These are phyloP conservation scores for Oophaga sylvatica DNA, from an alignment of 2,797 vertebrate genomes.

Conservation along the genomic window DNA sequence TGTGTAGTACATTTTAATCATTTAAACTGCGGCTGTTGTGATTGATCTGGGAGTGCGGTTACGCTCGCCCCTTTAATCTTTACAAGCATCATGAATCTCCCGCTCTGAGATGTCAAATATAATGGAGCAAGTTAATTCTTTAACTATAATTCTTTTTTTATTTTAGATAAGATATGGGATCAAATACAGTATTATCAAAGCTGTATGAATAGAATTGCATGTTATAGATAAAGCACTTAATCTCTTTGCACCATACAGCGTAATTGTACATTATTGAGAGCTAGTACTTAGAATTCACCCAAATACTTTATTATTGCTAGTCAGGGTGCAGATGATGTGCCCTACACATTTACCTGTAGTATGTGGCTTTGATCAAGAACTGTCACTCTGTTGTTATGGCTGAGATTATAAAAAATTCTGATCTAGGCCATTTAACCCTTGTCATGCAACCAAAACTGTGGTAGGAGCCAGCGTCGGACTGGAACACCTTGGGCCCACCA, in stretches of 20 bases:
- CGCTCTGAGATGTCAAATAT: background rate
- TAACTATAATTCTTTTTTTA: conserved; percentile 6
- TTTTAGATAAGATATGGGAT: conserved; percentile 7
- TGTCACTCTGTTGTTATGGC: too few relatives aligned
- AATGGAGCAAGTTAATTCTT: background rate
- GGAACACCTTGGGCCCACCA: too few relatives aligned
- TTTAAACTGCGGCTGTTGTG: background rate
- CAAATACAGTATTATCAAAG: background rate
- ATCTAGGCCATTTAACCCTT: background rate
- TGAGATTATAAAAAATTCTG: too few relatives aligned
- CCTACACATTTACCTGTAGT: background rate
- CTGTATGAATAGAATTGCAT: background rate
- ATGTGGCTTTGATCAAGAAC: too few relatives aligned
- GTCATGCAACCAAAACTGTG: background rate
- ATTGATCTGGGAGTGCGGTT: background rate
- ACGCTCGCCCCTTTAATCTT: background rate
- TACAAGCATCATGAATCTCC: background rate
- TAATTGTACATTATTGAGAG: too few relatives aligned
- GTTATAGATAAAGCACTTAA: background rate
- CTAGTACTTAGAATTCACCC: background rate
- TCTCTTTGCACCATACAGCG: background rate
- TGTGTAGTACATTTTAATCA: background rate
- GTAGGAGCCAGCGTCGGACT: too few relatives aligned
- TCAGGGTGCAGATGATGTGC: background rate
- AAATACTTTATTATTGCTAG: background rate